A percentile compares a stretch with the other conserved stretches of the same genome.
Conservation (phyloP, 2,113 vertebrate species). For the Ancistrus triradiatus region DNA sequence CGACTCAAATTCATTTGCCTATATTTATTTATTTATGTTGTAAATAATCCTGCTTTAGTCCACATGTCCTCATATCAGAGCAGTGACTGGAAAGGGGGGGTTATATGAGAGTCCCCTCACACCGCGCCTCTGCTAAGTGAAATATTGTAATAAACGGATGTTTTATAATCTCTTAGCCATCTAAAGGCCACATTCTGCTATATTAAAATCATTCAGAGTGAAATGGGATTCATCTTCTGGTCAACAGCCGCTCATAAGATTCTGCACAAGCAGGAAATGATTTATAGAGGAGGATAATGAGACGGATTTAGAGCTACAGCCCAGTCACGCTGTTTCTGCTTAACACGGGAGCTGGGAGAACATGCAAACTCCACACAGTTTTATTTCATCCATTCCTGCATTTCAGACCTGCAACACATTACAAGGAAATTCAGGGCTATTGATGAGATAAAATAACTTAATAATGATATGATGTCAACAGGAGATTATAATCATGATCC, state of each 20-base stretch:
- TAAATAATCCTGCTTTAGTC: too few species aligned
- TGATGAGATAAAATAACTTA: too few species aligned
- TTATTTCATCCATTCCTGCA: too few species aligned
- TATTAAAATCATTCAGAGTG: background rate
- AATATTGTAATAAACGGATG: background rate
- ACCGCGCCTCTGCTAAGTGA: background rate
- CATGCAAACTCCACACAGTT: too few species aligned
- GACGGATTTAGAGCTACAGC: background rate
- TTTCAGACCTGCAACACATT: too few species aligned
- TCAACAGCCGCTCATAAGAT: background rate
- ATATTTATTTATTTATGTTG: too few species aligned
- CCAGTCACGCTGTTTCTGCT: too few species aligned
- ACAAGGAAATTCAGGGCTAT: too few species aligned
- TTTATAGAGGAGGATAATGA: background rate
- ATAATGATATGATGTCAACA: too few species aligned
- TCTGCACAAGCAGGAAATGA: background rate
- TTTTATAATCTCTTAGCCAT: background rate
- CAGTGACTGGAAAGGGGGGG: background rate
- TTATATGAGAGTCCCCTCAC: background rate
- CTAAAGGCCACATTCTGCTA: background rate
- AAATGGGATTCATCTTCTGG: background rate
- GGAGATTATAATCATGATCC: too few species aligned
- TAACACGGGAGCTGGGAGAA: too few species aligned
- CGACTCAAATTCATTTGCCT: too few species aligned
- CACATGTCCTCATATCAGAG: background rate